Conservation (phyloP, 1,140 invertebrate genomes). For the Contarinia nasturtii region DNA sequence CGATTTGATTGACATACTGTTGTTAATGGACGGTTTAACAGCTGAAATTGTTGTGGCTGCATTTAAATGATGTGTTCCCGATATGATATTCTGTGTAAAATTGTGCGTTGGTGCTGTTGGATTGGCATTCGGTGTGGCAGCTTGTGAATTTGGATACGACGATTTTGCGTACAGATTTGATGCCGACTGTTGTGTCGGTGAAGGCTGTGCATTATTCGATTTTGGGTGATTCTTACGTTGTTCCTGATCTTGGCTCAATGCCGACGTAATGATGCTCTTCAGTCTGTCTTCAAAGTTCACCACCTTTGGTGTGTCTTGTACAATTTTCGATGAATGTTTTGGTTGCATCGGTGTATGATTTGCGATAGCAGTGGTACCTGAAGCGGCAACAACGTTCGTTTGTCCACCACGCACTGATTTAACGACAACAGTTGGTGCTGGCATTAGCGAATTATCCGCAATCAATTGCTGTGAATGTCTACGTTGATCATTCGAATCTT, state of each 20-base stretch:
- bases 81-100: background rate
- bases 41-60: constrained; percentile 20
- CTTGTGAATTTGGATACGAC: background rate
- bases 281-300: constrained; percentile 80
- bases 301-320: constrained; percentile 60
- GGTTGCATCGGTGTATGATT: background rate
- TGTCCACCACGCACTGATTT: background rate
- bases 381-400: no score
- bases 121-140: background rate
- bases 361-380: background rate
- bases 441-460: constrained; percentile 19
- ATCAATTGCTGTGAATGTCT: background rate
- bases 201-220: constrained; percentile 8
- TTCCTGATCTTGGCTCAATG: constrained; percentile 66
- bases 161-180: background rate
- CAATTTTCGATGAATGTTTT: constrained; percentile 10
- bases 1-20: background rate
- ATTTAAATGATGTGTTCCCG: constrained; percentile 12
- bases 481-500: background rate
- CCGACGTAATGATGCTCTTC: constrained; percentile 79
- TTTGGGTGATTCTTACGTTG: constrained; percentile 27
- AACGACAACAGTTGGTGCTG: constrained; percentile 9
- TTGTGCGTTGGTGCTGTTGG: background rate
- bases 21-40: constrained; percentile 18
- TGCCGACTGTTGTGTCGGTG: constrained; percentile 6